phyloP scores from a whole-genome alignment of 2,888 invertebrate genomes.

The Tryphoninae sp. region DNA sequence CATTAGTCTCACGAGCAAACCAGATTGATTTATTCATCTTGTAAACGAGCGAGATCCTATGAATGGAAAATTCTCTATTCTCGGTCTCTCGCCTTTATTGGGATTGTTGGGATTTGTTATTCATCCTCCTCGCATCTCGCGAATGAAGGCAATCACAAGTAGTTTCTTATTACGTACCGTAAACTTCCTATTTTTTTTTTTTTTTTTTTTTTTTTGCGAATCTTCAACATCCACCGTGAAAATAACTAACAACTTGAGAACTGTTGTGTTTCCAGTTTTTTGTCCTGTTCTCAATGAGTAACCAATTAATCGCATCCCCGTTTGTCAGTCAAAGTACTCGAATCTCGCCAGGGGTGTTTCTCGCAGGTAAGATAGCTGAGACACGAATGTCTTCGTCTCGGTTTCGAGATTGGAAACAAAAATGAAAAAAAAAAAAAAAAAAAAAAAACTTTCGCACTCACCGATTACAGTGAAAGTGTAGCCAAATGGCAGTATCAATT shows the following conservation, averaged over 20 bases:
- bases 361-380: slow-evolving; percentile 57
- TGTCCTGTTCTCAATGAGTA: slow-evolving; percentile 58
- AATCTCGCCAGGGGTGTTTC: slow-evolving; percentile 50
- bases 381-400: slow-evolving; percentile 16
- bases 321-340: slow-evolving; percentile 56
- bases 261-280: slow-evolving; percentile 61
- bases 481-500: slow-evolving; percentile 23
- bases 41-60: background rate
- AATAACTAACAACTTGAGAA: slow-evolving; percentile 49
- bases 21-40: background rate
- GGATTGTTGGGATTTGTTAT: slow-evolving; percentile 3
- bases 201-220: background rate
- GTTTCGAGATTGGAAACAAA: slow-evolving; percentile 2
- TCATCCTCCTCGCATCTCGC: slow-evolving; percentile 17
- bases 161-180: background rate
- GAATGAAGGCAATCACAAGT: background rate
- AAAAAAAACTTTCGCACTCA: slow-evolving; percentile 30
- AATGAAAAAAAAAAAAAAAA: background rate
- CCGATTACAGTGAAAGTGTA: slow-evolving; percentile 33
- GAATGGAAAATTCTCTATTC: background rate
- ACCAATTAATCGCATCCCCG: slow-evolving; percentile 74
- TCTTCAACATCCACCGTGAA: background rate
- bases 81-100: background rate
- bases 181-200: slow-evolving; percentile 17
- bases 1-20: background rate